Conservation (phyloP, 2,113 vertebrate genomes). For the Cephalopholis sonnerati region DNA sequence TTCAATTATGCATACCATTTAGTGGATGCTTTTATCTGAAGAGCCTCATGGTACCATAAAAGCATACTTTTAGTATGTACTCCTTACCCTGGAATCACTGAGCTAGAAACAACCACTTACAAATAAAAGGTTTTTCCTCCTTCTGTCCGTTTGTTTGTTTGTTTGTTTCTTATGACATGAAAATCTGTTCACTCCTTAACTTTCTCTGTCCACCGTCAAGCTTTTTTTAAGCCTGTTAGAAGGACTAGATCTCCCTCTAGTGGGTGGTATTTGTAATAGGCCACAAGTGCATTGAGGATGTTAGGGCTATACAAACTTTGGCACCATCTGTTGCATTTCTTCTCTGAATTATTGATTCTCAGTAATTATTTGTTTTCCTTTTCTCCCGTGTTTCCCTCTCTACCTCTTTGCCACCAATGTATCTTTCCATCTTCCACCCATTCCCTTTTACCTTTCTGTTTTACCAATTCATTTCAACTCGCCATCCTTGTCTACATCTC, state of each 20-base stretch:
- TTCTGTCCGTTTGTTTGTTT: conserved; percentile 56
- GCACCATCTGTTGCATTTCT: not conserved
- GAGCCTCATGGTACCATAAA: conserved; percentile 41
- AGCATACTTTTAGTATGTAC: conserved; percentile 55
- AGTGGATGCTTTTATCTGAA: conserved; percentile 73
- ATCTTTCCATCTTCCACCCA: not conserved
- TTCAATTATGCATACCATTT: conserved; percentile 76
- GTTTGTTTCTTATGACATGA: conserved; percentile 41
- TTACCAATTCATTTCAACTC: not conserved
- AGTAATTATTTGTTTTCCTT: not conserved
- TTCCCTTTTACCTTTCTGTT: not conserved
- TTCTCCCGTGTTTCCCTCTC: not conserved
- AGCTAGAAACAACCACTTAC: conserved; percentile 54
- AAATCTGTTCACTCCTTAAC: conserved; percentile 11
- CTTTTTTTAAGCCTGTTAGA: not conserved
- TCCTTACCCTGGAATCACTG: conserved; percentile 29
- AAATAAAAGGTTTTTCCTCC: conserved; percentile 60
- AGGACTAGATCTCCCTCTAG: conserved; percentile 71
- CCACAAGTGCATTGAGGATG: no score
- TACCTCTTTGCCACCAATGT: not conserved
- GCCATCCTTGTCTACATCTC: not conserved
- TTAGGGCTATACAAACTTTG: not conserved
- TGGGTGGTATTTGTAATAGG: conserved; percentile 39
- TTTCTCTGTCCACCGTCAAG: not conserved
- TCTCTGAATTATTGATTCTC: not conserved